A percentile compares a stretch with the other conserved stretches of the same genome.
Evolutionary conservation across 1,140 invertebrate species (phyloP).

Genomic region (Euwallacea similis): DNA sequence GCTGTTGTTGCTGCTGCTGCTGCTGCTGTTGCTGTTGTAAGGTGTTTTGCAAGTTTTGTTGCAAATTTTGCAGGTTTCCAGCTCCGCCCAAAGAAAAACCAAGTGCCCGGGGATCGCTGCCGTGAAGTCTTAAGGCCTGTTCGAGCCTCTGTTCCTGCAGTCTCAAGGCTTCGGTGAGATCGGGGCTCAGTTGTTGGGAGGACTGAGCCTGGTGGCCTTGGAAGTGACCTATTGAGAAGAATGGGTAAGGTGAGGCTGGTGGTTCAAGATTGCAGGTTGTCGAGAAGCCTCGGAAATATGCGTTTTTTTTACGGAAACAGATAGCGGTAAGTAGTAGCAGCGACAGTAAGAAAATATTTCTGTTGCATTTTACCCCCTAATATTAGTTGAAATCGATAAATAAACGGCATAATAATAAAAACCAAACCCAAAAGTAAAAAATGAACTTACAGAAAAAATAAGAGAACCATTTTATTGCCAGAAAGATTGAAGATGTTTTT

Average conservation of each 20-base stretch:
- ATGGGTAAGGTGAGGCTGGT: neutral
- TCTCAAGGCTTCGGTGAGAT: slow-evolving; percentile 70
- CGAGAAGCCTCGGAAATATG: too few species aligned
- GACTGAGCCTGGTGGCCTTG: slow-evolving; percentile 53
- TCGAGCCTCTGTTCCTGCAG: slow-evolving; percentile 79
- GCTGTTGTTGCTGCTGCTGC: slow-evolving; percentile 58
- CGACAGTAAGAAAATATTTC: too few species aligned
- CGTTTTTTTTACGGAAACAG: too few species aligned
- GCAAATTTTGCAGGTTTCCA: slow-evolving; percentile 60
- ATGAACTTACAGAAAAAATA: slow-evolving; percentile 30
- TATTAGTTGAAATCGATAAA: too few species aligned
- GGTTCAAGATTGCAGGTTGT: too few species aligned
- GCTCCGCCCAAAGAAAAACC: slow-evolving; percentile 63
- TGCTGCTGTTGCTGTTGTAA: slow-evolving; percentile 54
- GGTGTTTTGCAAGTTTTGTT: slow-evolving; percentile 56
- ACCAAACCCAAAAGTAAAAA: neutral
- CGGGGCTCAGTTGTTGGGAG: slow-evolving; percentile 61
- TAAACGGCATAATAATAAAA: too few species aligned
- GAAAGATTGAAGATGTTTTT: slow-evolving; percentile 35
- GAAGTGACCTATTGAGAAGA: slow-evolving; percentile 54
- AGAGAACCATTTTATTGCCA: slow-evolving; percentile 29
- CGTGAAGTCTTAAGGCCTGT: slow-evolving; percentile 77
- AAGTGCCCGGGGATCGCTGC: slow-evolving; percentile 64
- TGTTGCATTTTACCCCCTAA: too few species aligned
- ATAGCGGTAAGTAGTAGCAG: too few species aligned